These are phyloP conservation scores for Anthophora plumipes DNA, from an alignment of 2,888 invertebrate genomes.

Conservation along the genomic window DNA sequence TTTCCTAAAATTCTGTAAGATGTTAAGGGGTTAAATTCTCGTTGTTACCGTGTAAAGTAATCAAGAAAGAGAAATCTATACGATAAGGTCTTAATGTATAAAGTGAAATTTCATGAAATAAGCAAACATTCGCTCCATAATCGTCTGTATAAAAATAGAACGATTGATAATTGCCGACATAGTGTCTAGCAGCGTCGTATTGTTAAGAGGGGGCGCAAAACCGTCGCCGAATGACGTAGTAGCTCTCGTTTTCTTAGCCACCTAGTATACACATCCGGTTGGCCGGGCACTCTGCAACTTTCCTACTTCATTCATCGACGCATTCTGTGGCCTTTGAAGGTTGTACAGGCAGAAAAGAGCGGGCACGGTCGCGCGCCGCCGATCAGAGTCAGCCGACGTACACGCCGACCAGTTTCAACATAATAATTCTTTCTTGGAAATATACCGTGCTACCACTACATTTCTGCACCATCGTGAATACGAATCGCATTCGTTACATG, in stretches of 20 bases:
- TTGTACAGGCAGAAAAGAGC: slow-evolving; percentile 78
- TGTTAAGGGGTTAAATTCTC: no score
- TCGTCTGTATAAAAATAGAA: slow-evolving; percentile 7
- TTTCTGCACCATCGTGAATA: slow-evolving; percentile 30
- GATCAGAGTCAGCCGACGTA: slow-evolving; percentile 43
- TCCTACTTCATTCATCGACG: slow-evolving; percentile 83
- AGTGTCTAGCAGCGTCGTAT: slow-evolving; percentile 6
- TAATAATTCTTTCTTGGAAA: slow-evolving; percentile 68
- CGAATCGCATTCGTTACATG: slow-evolving; percentile 29
- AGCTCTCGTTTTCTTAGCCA: slow-evolving; percentile 71
- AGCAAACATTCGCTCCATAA: background rate
- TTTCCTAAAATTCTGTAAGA: no score
- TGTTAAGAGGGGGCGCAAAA: slow-evolving; percentile 41
- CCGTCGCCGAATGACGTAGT: slow-evolving; percentile 45
- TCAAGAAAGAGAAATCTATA: background rate
- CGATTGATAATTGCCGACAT: slow-evolving; percentile 21
- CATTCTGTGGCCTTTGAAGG: slow-evolving; percentile 84
- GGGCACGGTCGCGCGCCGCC: slow-evolving; percentile 66
- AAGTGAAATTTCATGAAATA: background rate
- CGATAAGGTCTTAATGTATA: background rate
- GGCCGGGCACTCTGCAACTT: slow-evolving; percentile 75
- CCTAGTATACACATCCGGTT: slow-evolving; percentile 79
- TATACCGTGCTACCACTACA: slow-evolving; percentile 31
- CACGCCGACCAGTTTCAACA: slow-evolving; percentile 67
- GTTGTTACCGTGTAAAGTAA: background rate